These are phyloP conservation scores for Phyllostomus discolor DNA, from an alignment of 2,113 vertebrate genomes.

Conservation along the genomic window DNA sequence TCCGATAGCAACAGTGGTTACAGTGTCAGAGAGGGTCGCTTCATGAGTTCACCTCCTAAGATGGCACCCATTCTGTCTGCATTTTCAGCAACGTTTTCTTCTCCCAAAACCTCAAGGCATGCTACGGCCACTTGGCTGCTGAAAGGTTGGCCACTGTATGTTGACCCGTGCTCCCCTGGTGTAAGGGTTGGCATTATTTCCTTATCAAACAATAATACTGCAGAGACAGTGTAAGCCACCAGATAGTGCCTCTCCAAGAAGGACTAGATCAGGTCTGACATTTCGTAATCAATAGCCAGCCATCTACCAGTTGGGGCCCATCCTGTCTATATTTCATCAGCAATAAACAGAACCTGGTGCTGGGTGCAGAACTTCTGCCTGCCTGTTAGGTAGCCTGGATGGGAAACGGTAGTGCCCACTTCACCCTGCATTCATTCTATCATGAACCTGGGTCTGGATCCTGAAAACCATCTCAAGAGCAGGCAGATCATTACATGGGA, in stretches of 20 bases:
- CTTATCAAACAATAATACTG: constrained; percentile 93
- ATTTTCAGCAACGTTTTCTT: constrained; percentile 91
- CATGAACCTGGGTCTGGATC: constrained; percentile 95
- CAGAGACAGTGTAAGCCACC: constrained; percentile 95
- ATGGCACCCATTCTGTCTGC: constrained; percentile 90
- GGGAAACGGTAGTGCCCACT: constrained; percentile 93
- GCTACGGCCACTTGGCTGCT: constrained; percentile 91
- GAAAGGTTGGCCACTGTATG: constrained; percentile 92
- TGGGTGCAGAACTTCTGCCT: constrained; percentile 93
- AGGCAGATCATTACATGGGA: constrained; percentile 92
- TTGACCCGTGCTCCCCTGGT: constrained; percentile 97
- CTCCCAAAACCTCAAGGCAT: constrained; percentile 93
- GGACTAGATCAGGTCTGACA: constrained; percentile 90
- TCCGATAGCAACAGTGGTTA: constrained; percentile 89
- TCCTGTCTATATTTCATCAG: constrained; percentile 96
- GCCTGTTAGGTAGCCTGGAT: constrained; percentile 90
- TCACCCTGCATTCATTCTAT: constrained; percentile 97
- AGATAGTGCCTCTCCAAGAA: constrained; percentile 96
- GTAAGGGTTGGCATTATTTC: constrained; percentile 96
- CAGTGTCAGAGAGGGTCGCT: constrained; percentile 91
- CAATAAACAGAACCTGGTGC: constrained; percentile 94
- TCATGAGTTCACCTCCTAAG: constrained; percentile 88
- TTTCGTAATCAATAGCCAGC: constrained; percentile 92
- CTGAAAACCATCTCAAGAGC: constrained; percentile 93
- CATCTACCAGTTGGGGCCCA: constrained; percentile 91